These are phyloP conservation scores for Diarsia mendica DNA, from an alignment of 2,888 invertebrate species.

Conservation along the genomic window DNA sequence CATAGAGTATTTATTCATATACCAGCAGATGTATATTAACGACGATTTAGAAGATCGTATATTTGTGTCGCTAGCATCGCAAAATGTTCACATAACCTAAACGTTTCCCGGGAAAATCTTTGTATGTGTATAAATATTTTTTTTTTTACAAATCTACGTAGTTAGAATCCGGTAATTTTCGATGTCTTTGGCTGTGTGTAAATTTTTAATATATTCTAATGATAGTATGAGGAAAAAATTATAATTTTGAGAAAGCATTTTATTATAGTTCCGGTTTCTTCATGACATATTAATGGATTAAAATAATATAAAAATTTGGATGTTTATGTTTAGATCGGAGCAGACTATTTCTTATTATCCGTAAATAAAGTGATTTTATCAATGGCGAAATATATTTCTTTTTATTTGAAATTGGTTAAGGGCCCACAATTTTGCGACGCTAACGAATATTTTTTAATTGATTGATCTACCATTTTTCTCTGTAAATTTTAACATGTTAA, in stretches of 20 bases:
- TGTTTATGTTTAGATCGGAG: slow-evolving; percentile 88
- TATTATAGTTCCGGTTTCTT: slow-evolving; percentile 82
- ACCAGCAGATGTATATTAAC: slow-evolving; percentile 73
- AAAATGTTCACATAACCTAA: slow-evolving; percentile 91
- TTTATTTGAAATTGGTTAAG: slow-evolving; percentile 73
- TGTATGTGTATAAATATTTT: slow-evolving; percentile 79
- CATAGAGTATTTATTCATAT: slow-evolving; percentile 72
- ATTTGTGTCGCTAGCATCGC: slow-evolving; percentile 88
- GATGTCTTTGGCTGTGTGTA: slow-evolving; percentile 90
- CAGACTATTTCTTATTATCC: slow-evolving; percentile 85
- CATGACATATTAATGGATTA: slow-evolving; percentile 81
- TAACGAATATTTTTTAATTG: slow-evolving; percentile 72
- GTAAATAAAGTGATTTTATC: slow-evolving; percentile 88
- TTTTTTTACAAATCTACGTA: slow-evolving; percentile 84
- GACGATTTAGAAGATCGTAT: slow-evolving; percentile 70
- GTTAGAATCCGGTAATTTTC: slow-evolving; percentile 86
- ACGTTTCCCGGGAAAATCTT: slow-evolving; percentile 75
- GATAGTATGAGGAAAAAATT: slow-evolving; percentile 76
- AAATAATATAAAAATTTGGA: slow-evolving; percentile 81
- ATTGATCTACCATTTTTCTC: slow-evolving; percentile 87
- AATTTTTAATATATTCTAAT: slow-evolving; percentile 84
- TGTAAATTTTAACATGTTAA: slow-evolving; percentile 62
- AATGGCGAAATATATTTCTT: slow-evolving; percentile 78
- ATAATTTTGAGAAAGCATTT: slow-evolving; percentile 88
- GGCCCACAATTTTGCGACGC: slow-evolving; percentile 82